These are phyloP conservation scores for Artemia sinica DNA, from an alignment of 2,888 invertebrate genomes.

Conservation along the genomic window DNA sequence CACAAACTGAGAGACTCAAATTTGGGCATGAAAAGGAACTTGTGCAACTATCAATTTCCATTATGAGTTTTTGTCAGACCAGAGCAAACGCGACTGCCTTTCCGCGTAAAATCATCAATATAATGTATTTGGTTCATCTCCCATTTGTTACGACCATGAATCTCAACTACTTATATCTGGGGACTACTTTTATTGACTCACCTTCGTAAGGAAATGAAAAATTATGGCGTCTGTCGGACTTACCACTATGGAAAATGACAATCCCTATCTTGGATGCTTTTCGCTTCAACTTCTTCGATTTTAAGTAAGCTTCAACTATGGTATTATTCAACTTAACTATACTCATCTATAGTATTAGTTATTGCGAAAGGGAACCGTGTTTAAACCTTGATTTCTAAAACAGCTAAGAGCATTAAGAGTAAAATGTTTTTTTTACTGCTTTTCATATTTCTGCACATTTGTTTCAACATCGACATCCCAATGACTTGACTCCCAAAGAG, in stretches of 20 bases:
- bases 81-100: neutral
- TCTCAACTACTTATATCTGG: neutral
- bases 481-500: too few relatives aligned
- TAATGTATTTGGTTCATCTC: neutral
- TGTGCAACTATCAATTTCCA: neutral
- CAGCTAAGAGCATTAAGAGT: too few relatives aligned
- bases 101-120: constrained; percentile 4
- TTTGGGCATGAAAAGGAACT: neutral
- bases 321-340: too few relatives aligned
- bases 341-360: too few relatives aligned
- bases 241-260: too few relatives aligned
- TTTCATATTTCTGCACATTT: too few relatives aligned
- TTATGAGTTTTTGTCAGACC: neutral
- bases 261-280: neutral
- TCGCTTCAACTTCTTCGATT: neutral
- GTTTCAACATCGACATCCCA: too few relatives aligned
- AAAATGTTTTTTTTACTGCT: too few relatives aligned
- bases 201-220: neutral
- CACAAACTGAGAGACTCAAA: neutral
- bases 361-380: too few relatives aligned
- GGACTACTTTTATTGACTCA: constrained; percentile 1
- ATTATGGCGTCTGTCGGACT: too few relatives aligned
- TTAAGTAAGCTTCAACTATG: neutral
- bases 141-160: neutral
- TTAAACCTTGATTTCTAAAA: too few relatives aligned